Conservation (phyloP, 2,888 invertebrate genomes). For the Synanthedon tipuliformis region DNA sequence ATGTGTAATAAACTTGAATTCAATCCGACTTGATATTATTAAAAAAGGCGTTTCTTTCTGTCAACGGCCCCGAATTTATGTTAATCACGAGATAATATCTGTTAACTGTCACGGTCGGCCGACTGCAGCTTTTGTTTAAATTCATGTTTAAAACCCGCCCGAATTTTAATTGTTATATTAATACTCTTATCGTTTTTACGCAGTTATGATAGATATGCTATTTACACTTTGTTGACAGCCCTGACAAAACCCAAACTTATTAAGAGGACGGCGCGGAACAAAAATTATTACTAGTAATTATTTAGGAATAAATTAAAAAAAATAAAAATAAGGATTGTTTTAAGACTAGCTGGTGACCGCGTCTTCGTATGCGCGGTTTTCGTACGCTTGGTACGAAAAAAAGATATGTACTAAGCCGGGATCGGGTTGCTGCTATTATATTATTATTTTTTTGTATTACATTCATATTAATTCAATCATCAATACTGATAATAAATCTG, state of each 20-base stretch:
- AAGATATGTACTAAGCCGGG: too few relatives aligned
- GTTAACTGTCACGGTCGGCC: background rate
- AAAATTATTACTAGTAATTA: too few relatives aligned
- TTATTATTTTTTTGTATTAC: too few relatives aligned
- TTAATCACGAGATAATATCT: slow-evolving; percentile 19
- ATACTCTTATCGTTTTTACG: background rate
- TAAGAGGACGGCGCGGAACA: too few relatives aligned
- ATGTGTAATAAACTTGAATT: background rate
- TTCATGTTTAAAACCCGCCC: background rate
- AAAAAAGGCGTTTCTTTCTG: slow-evolving; percentile 17
- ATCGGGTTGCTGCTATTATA: too few relatives aligned
- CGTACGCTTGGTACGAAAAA: too few relatives aligned
- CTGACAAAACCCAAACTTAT: background rate
- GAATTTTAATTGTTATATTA: background rate
- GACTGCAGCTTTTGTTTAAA: background rate
- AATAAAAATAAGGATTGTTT: too few relatives aligned
- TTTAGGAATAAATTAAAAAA: too few relatives aligned
- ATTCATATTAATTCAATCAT: too few relatives aligned
- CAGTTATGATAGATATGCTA: background rate
- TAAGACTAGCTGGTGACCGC: too few relatives aligned
- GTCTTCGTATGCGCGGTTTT: too few relatives aligned
- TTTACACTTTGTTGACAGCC: background rate
- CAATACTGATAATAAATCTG: too few relatives aligned
- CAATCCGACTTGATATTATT: background rate
- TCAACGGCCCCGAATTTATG: slow-evolving; percentile 25